Evolutionary conservation across 2,888 invertebrate genomes (phyloP).

Genomic region (Meiosimyza decipiens): DNA sequence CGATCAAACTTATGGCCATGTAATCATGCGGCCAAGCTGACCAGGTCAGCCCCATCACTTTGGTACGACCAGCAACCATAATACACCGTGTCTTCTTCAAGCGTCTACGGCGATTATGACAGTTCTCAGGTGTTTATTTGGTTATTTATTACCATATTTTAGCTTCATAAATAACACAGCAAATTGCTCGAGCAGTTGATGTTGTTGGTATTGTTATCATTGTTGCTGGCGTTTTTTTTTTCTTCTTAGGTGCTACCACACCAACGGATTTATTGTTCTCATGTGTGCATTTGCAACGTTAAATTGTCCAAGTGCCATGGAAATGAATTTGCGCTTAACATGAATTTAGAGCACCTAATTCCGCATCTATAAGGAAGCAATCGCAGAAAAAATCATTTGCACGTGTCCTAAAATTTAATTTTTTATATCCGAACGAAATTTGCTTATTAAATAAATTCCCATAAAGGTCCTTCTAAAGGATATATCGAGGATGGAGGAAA

Average conservation of each 20-base stretch:
- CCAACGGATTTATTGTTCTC: too few species aligned
- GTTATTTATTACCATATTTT: conserved; percentile 61
- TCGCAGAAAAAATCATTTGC: neutral
- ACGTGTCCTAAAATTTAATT: too few species aligned
- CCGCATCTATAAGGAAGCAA: conserved; percentile 1
- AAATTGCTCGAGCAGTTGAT: conserved; percentile 45
- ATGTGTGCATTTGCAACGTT: too few species aligned
- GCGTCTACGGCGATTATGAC: conserved; percentile 50
- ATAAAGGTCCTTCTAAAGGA: too few species aligned
- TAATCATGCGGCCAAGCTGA: conserved; percentile 38
- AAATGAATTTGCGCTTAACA: conserved; percentile 25
- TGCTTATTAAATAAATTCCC: too few species aligned
- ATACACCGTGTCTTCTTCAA: conserved; percentile 36
- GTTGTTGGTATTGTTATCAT: neutral
- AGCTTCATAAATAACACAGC: conserved; percentile 53
- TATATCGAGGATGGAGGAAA: too few species aligned
- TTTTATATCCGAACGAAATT: too few species aligned
- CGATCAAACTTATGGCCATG: conserved; percentile 39
- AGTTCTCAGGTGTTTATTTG: conserved; percentile 54
- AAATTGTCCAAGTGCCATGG: neutral
- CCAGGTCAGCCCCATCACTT: conserved; percentile 35
- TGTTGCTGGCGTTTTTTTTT: neutral
- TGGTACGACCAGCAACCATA: conserved; percentile 37
- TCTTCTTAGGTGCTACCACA: too few species aligned
- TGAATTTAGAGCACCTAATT: conserved; percentile 22